Evolutionary conservation across 2,113 vertebrate genomes (phyloP).

Genomic region (Atlantisia rogersi): DNA sequence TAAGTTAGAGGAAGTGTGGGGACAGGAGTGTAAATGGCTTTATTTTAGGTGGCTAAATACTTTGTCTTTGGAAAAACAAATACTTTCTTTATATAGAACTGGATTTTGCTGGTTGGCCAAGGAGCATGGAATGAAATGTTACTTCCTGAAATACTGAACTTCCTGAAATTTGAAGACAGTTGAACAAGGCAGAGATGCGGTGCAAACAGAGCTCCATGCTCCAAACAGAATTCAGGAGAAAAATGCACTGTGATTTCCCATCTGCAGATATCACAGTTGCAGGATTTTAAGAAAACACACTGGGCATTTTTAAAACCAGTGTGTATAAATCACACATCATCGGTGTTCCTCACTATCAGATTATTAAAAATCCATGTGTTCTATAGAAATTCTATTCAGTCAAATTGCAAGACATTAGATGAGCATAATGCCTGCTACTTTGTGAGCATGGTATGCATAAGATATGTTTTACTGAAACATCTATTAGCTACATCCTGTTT

Average conservation of each 20-base stretch:
- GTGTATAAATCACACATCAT: neutral
- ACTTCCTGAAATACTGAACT: neutral
- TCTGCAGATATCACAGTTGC: neutral
- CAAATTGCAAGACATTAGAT: neutral
- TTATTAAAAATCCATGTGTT: fast-evolving
- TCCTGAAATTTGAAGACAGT: neutral
- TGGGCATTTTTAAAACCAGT: neutral
- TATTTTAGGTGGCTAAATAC: neutral
- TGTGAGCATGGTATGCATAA: neutral
- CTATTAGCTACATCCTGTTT: neutral
- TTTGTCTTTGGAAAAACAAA: constrained; percentile 4
- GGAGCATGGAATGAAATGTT: neutral
- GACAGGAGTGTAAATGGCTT: neutral
- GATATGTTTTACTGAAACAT: neutral
- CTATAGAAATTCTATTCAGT: neutral
- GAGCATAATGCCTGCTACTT: neutral
- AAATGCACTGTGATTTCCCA: neutral
- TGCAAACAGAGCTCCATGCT: neutral
- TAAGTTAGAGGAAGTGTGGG: constrained; percentile 57
- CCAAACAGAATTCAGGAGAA: neutral
- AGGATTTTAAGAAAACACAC: neutral
- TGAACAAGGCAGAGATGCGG: neutral
- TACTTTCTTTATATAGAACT: neutral
- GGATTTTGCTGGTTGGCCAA: neutral
- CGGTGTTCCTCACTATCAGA: neutral